Evolutionary conservation across 1,140 invertebrate genomes (phyloP), one percentile per base, ranked within the genome.

Genomic region (Heterodera schachtii): DNA sequence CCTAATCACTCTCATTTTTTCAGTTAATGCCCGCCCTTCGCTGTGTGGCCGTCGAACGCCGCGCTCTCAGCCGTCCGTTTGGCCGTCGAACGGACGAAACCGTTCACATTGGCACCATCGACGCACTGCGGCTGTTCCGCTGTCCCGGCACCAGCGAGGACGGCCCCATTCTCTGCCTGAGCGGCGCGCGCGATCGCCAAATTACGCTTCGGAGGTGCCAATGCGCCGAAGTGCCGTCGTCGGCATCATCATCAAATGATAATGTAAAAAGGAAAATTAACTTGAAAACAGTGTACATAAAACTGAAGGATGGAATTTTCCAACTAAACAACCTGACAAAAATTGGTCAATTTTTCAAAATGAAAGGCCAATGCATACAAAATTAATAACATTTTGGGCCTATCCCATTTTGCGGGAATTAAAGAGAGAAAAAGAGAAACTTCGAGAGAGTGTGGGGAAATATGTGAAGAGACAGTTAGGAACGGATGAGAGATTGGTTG

Each of bases 51-150:
- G 52, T 49, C 21, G 81, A 82, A 31, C 44, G 43, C 16, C 19
- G 11, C 11, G n/a, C 46, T 43, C 70, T 9, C 81, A 70, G 82
- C 67, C 57, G 11, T 9, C 44, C 75, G 71, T 11, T 78, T 52
- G 41, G 7, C 75, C 1, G 9, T 44, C 16, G 46, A 49, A 31
- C 9, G 5, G 47, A 49, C 13, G 16, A 43, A 16, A 21, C 13
- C 16, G 82, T 49, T 11, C 82, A 84, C 64, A 75, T 64, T 70
- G 83, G 73, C 44, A 86, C 81, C n/a, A 80, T 86, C n/a, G 85
- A 86, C 52, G 79, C 78, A 0, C 66, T 86, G 13, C 64, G 75
- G 3, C 69, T 86, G 44, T 86, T 86, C 64, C 2, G 80, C n/a
- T n/a, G 44, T 78, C 7, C 81, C 44, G 71, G 47, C 44, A 73